These are phyloP conservation scores for Cololabis saira DNA, from an alignment of 2,113 vertebrate species.

Conservation along the genomic window DNA sequence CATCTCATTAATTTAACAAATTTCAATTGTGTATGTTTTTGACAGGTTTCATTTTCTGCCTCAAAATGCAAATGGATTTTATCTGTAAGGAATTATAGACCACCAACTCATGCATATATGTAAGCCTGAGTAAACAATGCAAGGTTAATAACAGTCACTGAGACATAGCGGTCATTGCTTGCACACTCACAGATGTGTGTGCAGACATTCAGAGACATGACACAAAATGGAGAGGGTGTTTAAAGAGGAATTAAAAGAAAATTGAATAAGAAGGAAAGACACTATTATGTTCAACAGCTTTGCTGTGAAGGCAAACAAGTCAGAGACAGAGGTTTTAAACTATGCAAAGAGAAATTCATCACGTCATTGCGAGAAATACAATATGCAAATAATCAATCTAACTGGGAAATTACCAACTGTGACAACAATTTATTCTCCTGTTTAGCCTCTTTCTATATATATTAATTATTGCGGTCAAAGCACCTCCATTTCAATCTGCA, in stretches of 20 bases:
- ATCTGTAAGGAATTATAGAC: slow-evolving; percentile 58
- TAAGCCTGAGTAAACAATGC: slow-evolving; percentile 64
- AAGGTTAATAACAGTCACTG: slow-evolving; percentile 66
- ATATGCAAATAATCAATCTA: slow-evolving; percentile 76
- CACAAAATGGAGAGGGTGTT: slow-evolving; percentile 22
- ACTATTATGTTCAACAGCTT: slow-evolving; percentile 48
- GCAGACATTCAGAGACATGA: slow-evolving; percentile 20
- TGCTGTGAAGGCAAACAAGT: slow-evolving; percentile 71
- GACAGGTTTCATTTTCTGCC: slow-evolving; percentile 85
- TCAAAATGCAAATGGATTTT: slow-evolving; percentile 60
- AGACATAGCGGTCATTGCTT: slow-evolving; percentile 19
- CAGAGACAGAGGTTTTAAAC: slow-evolving; percentile 72
- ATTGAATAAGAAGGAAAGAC: slow-evolving; percentile 76
- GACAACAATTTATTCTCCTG: slow-evolving; percentile 71
- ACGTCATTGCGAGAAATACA: slow-evolving; percentile 68
- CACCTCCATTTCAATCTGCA: slow-evolving; percentile 64
- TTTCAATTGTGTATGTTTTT: slow-evolving; percentile 85
- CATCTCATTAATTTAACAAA: slow-evolving; percentile 88
- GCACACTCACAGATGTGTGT: slow-evolving; percentile 2
- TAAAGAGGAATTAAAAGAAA: slow-evolving; percentile 64
- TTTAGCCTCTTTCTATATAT: slow-evolving; percentile 58
- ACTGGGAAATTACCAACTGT: slow-evolving; percentile 59
- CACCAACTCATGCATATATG: slow-evolving; percentile 55
- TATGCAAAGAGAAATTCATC: slow-evolving; percentile 74
- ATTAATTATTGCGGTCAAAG: slow-evolving; percentile 66